A percentile compares a stretch with the other conserved stretches of the same genome.
phyloP scores from a whole-genome alignment of 1,140 invertebrate genomes.

The Palaemon carinicauda region DNA sequence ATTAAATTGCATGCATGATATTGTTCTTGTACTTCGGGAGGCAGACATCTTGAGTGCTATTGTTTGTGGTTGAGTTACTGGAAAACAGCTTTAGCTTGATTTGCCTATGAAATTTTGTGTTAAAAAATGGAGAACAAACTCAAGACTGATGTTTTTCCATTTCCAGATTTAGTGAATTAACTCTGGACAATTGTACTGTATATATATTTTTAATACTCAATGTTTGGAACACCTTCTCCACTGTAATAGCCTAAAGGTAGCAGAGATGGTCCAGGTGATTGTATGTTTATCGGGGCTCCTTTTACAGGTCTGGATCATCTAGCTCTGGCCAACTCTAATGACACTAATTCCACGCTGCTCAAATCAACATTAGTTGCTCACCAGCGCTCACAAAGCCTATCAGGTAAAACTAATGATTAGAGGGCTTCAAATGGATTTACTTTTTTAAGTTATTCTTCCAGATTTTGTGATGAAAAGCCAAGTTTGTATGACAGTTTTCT shows the following conservation, averaged over 20 bases:
- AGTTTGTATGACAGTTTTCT: too few species aligned
- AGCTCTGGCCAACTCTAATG: slow-evolving; percentile 53
- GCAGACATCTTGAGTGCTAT: too few species aligned
- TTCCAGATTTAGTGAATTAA: neutral
- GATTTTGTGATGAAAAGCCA: neutral
- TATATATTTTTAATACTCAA: too few species aligned
- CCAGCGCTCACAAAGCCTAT: slow-evolving; percentile 51
- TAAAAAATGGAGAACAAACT: too few species aligned
- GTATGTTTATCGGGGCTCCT: slow-evolving; percentile 16
- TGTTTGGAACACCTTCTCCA: too few species aligned
- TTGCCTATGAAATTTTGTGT: too few species aligned
- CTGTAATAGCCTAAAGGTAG: neutral
- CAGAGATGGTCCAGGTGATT: neutral
- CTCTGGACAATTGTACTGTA: neutral
- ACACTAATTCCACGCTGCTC: slow-evolving; percentile 51
- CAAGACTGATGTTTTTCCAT: neutral
- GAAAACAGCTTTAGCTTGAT: too few species aligned
- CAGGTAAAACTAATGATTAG: slow-evolving; percentile 29
- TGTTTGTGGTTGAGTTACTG: too few species aligned
- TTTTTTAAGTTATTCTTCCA: neutral
- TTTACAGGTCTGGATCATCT: slow-evolving; percentile 53
- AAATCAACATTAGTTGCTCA: slow-evolving; percentile 51
- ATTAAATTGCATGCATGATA: too few species aligned
- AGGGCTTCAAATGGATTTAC: slow-evolving; percentile 8
- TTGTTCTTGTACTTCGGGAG: too few species aligned